These are phyloP conservation scores for Brienomyrus longianalis DNA, from an alignment of 2,113 vertebrate genomes.

Conservation along the genomic window DNA sequence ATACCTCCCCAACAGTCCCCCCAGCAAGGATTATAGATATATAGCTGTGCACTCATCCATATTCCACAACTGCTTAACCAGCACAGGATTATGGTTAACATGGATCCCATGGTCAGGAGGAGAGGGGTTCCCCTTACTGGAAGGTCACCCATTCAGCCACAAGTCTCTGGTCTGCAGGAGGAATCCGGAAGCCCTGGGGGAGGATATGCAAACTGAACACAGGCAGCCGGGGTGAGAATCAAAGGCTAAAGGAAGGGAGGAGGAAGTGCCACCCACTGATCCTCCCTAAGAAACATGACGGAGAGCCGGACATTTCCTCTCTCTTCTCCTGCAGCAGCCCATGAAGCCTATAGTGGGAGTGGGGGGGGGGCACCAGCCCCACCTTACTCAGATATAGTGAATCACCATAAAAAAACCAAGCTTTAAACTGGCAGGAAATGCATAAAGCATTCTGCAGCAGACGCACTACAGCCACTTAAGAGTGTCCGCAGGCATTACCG, in stretches of 20 bases:
- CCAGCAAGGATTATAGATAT: background rate
- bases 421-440: background rate
- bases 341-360: background rate
- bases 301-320: background rate
- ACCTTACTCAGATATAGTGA: background rate
- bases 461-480: slow-evolving; percentile 33
- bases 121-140: background rate
- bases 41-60: background rate
- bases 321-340: background rate
- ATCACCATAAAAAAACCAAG: background rate
- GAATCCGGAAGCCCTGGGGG: background rate
- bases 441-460: background rate
- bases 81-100: background rate
- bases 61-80: background rate
- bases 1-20: background rate
- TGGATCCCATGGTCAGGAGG: background rate
- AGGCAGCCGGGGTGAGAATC: background rate
- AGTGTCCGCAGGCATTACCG: slow-evolving; percentile 29
- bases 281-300: background rate
- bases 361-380: background rate
- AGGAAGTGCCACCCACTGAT: background rate
- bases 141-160: background rate
- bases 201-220: background rate
- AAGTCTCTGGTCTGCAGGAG: background rate
- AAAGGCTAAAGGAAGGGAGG: background rate